Percentiles rank a stretch among this genome's conserved stretches.
Evolutionary conservation across 2,888 invertebrate species (phyloP).

Genomic region (Glyphotaelius pellucidus): DNA sequence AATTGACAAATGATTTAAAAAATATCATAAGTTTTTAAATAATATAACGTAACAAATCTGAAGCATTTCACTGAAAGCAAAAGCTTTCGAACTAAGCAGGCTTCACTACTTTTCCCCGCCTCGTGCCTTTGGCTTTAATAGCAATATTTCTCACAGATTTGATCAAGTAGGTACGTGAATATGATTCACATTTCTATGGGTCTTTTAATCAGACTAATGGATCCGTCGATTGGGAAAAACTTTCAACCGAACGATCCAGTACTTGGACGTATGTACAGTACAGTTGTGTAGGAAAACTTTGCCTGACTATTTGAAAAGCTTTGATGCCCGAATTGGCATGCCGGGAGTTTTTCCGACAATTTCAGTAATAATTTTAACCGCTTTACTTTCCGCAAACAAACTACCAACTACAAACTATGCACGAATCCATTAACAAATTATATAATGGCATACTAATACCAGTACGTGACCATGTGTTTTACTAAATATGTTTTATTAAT

Average conservation of each 20-base stretch:
- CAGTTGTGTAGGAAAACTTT: not conserved
- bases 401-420: not conserved
- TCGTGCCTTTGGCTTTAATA: not conserved
- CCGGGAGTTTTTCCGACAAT: not conserved
- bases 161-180: conserved; percentile 20
- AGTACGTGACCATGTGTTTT: not conserved
- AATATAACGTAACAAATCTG: too few relatives aligned
- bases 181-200: conserved; percentile 32
- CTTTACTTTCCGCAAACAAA: not conserved
- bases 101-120: not conserved
- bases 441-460: not conserved
- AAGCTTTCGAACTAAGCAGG: too few relatives aligned
- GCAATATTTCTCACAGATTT: conserved; percentile 23
- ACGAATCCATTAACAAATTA: not conserved
- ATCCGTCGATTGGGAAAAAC: conserved; percentile 56
- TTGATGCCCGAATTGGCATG: not conserved
- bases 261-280: not conserved
- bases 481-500: not conserved
- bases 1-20: too few relatives aligned
- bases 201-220: conserved; percentile 57
- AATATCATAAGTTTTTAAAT: too few relatives aligned
- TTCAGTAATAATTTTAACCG: not conserved
- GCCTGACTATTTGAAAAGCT: not conserved
- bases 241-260: not conserved
- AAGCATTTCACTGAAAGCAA: too few relatives aligned